These are phyloP conservation scores for Lepilemur ruficaudatus DNA, from an alignment of 2,797 vertebrate species.

Conservation along the genomic window DNA sequence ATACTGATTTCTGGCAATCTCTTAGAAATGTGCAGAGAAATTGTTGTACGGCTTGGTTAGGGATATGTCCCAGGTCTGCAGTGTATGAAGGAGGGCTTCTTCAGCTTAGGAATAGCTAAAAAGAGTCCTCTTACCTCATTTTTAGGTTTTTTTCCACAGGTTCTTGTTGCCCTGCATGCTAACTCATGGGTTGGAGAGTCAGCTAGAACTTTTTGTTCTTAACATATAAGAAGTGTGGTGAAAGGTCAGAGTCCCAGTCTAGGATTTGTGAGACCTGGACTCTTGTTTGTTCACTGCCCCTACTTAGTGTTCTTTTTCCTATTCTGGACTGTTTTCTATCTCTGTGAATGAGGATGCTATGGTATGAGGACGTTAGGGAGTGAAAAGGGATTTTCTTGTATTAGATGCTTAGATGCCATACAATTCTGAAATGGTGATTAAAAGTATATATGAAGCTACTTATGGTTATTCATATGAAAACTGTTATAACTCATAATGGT, in stretches of 20 bases:
- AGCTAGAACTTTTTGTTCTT: slow-evolving; percentile 1
- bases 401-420: not conserved
- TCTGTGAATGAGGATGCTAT: not conserved
- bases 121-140: not conserved
- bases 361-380: not conserved
- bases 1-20: not conserved
- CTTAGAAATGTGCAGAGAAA: not conserved
- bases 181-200: not conserved
- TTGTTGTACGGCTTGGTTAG: not conserved
- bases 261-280: not conserved
- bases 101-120: not conserved
- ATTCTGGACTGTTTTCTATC: not conserved
- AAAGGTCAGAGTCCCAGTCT: not conserved
- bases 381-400: not conserved
- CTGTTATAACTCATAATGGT: not conserved
- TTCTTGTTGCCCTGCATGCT: not conserved
- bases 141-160: not conserved
- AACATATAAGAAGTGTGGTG: not conserved
- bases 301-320: not conserved
- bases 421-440: not conserved
- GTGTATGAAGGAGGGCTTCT: not conserved
- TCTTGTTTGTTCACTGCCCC: not conserved
- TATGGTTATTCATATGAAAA: not conserved
- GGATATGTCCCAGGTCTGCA: not conserved
- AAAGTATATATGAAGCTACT: not conserved